Evolutionary conservation across 53 echinoderm and acorn worm species (phyloP), one percentile per base, ranked within the genome.

Genomic region (Pentamera pediparva): DNA sequence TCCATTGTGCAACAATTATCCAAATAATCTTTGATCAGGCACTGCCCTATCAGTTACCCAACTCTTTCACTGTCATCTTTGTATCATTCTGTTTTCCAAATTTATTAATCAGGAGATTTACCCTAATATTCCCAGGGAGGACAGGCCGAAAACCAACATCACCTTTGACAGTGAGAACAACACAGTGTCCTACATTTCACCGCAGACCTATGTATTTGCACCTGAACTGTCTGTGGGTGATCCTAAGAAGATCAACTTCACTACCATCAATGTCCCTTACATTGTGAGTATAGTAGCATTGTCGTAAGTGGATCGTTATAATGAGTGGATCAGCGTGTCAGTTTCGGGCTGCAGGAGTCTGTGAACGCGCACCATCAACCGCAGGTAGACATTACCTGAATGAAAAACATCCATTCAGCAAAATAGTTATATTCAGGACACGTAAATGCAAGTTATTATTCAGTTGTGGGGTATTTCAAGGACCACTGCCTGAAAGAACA

Each of bases 111-210:
- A 13, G 9, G 30, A 6, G 3, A 17, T 54, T 74, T 18, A 1
- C 17, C 47, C 47, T 13, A 7, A 39, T 27, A 7, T 62, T 21
- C 59, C 1, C 56, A 84, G 84, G 36, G 84, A 84, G 53, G 45
- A 70, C 21, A 69, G 84, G 32, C 78, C 77, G 21, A 84, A 84
- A 63, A 76, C 76, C 37, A 78, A 84, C 70, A 71, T 84, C 45
- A 71, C 70, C 18, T 72, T 72, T 24, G 72, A 53, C 22, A 37
- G 57, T 6, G 64, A 25, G 8, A 84, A 84, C 45, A 74, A 59
- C 27, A 84, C 84, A 0, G 78, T 84, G 26, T 84, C 84, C 5
- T 84, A 78, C 53, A 72, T 59, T 4, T 78, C 84, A 5, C 84
- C 84, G 2, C 78, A 84, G 27, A 48, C 72, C 1, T 84, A 78